Evolutionary conservation across 2,888 invertebrate species (phyloP).

Genomic region (Dinocampus coccinellae): DNA sequence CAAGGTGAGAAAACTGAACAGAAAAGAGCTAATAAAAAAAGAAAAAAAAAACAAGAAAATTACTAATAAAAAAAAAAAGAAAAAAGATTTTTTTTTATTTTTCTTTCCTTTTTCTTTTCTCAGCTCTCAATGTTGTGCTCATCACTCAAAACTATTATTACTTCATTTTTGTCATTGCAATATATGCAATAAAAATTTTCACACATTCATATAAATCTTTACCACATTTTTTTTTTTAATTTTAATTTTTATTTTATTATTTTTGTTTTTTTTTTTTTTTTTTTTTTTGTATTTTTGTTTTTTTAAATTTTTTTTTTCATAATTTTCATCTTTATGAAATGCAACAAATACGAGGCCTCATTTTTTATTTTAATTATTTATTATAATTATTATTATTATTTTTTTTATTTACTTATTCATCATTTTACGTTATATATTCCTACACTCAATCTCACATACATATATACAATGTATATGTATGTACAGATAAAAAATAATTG

Average conservation of each 20-base stretch:
- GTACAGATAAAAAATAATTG: conserved; percentile 15
- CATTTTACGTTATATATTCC: background rate
- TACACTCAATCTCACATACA: background rate
- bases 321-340: background rate
- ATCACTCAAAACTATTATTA: background rate
- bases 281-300: background rate
- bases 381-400: too few relatives aligned
- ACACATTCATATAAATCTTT: background rate
- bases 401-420: too few relatives aligned
- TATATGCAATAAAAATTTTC: background rate
- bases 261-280: background rate
- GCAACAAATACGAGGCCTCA: background rate
- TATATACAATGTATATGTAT: background rate
- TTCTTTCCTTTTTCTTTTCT: background rate
- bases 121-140: background rate
- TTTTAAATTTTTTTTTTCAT: too few relatives aligned
- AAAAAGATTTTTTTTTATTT: conserved; percentile 16
- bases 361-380: too few relatives aligned
- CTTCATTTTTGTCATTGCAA: background rate
- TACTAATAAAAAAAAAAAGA: conserved; percentile 7
- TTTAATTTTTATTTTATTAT: background rate
- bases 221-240: too few relatives aligned
- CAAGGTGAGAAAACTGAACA: conserved; percentile 23
- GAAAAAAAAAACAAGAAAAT: background rate
- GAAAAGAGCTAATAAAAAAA: conserved; percentile 22